Evolutionary conservation across 2,797 vertebrate genomes (phyloP).

Genomic region (Podargus strigoides): DNA sequence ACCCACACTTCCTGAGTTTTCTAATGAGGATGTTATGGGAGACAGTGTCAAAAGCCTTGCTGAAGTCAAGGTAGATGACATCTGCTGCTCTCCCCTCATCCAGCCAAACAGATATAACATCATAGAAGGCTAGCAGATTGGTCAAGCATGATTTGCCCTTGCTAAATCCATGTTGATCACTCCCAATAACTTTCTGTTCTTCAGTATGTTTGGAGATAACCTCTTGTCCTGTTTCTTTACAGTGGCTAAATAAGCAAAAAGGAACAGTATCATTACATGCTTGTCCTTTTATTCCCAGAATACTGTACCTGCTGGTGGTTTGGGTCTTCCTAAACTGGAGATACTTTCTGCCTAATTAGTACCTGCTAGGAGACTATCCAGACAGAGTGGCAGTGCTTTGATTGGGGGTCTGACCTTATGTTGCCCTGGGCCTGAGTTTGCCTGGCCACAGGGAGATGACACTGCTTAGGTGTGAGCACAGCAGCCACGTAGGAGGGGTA

Average conservation of each 20-base stretch:
- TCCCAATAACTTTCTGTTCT: no score
- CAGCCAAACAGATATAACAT: no score
- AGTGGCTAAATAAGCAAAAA: neutral
- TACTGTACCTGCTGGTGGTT: neutral
- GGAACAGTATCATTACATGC: neutral
- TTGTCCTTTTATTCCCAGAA: neutral
- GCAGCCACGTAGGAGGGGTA: neutral
- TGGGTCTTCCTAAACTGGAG: neutral
- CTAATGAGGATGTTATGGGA: no score
- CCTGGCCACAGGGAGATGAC: fast-evolving
- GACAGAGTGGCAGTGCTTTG: neutral
- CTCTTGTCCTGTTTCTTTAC: neutral
- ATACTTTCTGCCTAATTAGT: neutral
- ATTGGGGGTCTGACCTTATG: fast-evolving
- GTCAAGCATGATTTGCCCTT: no score
- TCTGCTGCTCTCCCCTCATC: no score
- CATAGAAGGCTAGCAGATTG: no score
- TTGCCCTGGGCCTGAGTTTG: fast-evolving
- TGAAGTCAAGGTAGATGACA: no score
- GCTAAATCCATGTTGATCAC: no score
- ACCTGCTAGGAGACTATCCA: neutral
- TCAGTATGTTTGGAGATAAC: no score
- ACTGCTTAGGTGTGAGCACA: fast-evolving
- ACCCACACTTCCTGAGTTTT: no score
- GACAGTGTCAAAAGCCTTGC: no score